phyloP scores from a whole-genome alignment of 2,888 invertebrate genomes.

The Spicauda simplicius region DNA sequence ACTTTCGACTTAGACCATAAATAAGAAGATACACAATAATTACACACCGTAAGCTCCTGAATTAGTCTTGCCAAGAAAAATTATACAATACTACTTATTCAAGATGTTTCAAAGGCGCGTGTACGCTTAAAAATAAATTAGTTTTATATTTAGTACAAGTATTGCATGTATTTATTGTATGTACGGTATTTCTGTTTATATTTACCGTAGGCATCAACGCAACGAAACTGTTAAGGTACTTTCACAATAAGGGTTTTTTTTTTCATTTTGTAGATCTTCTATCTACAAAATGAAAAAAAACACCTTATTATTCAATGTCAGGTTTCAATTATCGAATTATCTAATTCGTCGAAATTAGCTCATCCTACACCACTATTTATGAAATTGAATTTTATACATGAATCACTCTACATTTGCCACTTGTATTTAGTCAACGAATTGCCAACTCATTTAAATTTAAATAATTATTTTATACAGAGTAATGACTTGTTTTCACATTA shows the following conservation, averaged over 20 bases:
- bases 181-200: neutral
- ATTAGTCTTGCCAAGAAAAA: slow-evolving; percentile 24
- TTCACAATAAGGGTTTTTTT: no score
- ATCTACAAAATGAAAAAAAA: no score
- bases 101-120: neutral
- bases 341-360: no score
- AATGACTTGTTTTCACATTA: slow-evolving; percentile 12
- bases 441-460: neutral
- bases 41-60: slow-evolving; percentile 19
- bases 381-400: neutral
- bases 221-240: neutral
- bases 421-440: slow-evolving; percentile 9
- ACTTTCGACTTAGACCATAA: slow-evolving; percentile 19
- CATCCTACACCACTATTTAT: no score
- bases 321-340: no score
- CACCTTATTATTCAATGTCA: neutral
- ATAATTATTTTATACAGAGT: slow-evolving; percentile 23
- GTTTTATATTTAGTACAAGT: neutral
- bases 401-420: neutral
- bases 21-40: slow-evolving; percentile 12
- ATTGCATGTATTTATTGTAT: neutral
- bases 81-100: slow-evolving; percentile 3
- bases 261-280: no score
- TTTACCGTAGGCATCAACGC: neutral
- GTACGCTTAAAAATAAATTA: slow-evolving; percentile 3